These are phyloP conservation scores for Hypotaenidia philippensis DNA, from an alignment of 2,797 vertebrate genomes.

Conservation along the genomic window DNA sequence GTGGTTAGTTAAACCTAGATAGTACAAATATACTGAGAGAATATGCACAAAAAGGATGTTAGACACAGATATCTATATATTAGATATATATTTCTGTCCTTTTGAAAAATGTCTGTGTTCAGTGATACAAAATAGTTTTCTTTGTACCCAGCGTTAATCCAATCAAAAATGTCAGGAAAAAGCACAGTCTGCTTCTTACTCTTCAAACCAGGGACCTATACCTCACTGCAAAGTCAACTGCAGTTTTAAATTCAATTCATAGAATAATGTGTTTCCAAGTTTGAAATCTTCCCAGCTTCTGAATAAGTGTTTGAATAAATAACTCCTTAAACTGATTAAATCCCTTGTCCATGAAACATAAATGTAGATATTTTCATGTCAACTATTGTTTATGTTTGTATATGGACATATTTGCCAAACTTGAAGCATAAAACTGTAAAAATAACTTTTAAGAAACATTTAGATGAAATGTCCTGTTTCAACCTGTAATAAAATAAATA, in stretches of 20 bases:
- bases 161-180: slow-evolving; percentile 18
- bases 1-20: neutral
- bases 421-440: neutral
- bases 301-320: slow-evolving; percentile 28
- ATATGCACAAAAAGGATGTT: neutral
- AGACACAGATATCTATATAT: neutral
- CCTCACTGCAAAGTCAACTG: neutral
- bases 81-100: neutral
- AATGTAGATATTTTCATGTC: neutral
- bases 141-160: neutral
- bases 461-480: neutral
- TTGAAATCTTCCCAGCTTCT: slow-evolving; percentile 12
- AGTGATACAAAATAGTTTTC: neutral
- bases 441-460: neutral
- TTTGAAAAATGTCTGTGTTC: slow-evolving; percentile 30
- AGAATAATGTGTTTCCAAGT: neutral
- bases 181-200: neutral
- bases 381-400: neutral
- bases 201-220: neutral
- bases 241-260: slow-evolving; percentile 25
- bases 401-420: neutral
- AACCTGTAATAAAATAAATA: slow-evolving; percentile 11
- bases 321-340: slow-evolving; percentile 41
- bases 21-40: neutral
- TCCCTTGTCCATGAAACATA: neutral